These are phyloP conservation scores for Monochamus alternatus DNA, from an alignment of 2,888 invertebrate genomes.

Conservation along the genomic window DNA sequence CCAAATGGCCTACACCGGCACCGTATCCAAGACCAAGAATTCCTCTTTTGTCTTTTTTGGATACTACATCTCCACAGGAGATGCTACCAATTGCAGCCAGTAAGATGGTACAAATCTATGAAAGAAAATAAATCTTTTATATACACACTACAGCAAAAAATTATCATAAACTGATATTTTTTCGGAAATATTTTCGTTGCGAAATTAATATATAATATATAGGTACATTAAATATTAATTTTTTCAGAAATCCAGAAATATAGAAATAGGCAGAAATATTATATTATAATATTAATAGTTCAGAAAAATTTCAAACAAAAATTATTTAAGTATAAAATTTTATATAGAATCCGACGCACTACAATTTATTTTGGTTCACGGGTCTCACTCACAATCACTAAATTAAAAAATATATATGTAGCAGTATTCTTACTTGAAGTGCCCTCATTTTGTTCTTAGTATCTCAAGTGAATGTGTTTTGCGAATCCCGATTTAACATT, in stretches of 20 bases:
- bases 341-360: too few relatives aligned
- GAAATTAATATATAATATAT: too few relatives aligned
- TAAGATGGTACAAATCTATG: conserved; percentile 58
- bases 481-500: conserved; percentile 54
- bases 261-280: too few relatives aligned
- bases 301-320: too few relatives aligned
- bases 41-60: conserved; percentile 66
- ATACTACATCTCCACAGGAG: conserved; percentile 53
- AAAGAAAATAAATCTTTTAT: conserved; percentile 17
- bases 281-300: too few relatives aligned
- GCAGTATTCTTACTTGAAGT: conserved; percentile 57
- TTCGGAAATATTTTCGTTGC: too few relatives aligned
- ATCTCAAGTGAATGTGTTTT: conserved; percentile 54
- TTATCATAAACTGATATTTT: too few relatives aligned
- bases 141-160: too few relatives aligned
- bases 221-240: too few relatives aligned
- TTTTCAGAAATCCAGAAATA: too few relatives aligned
- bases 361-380: background rate
- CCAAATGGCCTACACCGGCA: conserved; percentile 53
- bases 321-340: too few relatives aligned
- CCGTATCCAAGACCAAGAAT: conserved; percentile 62
- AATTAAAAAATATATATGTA: conserved; percentile 1
- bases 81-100: conserved; percentile 55
- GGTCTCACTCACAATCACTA: conserved; percentile 6
- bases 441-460: conserved; percentile 57